A percentile compares a stretch with the other conserved stretches of the same genome.
Evolutionary conservation across 1,140 invertebrate species (phyloP).

Genomic region (Chironomus tepperi): DNA sequence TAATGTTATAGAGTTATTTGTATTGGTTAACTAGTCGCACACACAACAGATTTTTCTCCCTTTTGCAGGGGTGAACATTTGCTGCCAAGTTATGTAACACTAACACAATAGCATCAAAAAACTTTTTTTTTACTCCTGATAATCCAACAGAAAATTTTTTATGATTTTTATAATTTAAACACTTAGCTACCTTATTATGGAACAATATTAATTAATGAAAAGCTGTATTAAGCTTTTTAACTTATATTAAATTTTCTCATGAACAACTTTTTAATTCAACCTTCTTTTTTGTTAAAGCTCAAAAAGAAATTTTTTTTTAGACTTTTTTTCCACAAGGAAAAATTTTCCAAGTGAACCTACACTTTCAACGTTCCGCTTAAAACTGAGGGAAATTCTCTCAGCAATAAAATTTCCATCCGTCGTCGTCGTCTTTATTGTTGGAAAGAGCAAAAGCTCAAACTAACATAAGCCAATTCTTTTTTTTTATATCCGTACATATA

Average conservation of each 20-base stretch:
- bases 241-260: background rate
- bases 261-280: background rate
- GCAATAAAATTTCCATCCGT: background rate
- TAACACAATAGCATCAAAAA: background rate
- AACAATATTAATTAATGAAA: background rate
- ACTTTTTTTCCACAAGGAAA: background rate
- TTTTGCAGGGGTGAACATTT: background rate
- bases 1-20: too few relatives aligned
- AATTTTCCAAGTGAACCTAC: background rate
- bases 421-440: background rate
- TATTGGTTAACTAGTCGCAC: background rate
- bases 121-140: too few relatives aligned
- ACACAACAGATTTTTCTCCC: background rate
- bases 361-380: background rate
- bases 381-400: background rate
- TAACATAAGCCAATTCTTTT: background rate
- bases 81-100: background rate
- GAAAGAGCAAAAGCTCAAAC: background rate
- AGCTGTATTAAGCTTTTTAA: background rate
- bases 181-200: background rate
- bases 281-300: background rate
- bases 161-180: background rate
- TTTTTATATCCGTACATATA: too few relatives aligned
- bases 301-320: background rate
- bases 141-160: background rate